A percentile compares a stretch with the other conserved stretches of the same genome.
Evolutionary conservation across 2,888 invertebrate species (phyloP).

Genomic region (Barypeithes pellucidus): DNA sequence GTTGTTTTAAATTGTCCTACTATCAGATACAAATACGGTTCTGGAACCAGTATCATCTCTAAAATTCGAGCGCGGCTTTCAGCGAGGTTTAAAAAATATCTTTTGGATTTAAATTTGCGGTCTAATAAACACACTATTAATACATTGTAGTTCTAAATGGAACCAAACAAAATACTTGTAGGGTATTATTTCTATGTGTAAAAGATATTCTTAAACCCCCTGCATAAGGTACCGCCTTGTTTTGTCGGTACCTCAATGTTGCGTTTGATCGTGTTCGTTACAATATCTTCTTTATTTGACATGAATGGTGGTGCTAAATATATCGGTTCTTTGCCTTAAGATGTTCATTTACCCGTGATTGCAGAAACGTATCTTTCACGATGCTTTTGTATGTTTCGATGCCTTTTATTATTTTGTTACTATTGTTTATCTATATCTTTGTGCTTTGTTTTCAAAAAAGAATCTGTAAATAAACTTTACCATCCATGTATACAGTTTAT

Average conservation of each 20-base stretch:
- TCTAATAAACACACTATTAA: conserved; percentile 42
- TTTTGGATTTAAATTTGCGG: conserved; percentile 52
- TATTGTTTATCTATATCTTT: background rate
- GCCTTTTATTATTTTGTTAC: background rate
- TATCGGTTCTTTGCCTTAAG: conserved; percentile 36
- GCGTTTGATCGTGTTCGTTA: conserved; percentile 28
- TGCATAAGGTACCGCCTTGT: conserved; percentile 38
- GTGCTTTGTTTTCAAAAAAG: background rate
- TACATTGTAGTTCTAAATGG: conserved; percentile 26
- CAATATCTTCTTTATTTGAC: conserved; percentile 27
- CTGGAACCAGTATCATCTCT: background rate
- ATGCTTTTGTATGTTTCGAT: background rate
- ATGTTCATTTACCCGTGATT: conserved; percentile 51
- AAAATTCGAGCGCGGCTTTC: conserved; percentile 13
- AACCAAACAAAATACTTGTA: conserved; percentile 16
- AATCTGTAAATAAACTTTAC: background rate
- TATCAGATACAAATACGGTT: background rate
- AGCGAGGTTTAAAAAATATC: conserved; percentile 17
- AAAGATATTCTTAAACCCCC: conserved; percentile 42
- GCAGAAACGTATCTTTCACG: conserved; percentile 10
- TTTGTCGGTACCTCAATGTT: conserved; percentile 41
- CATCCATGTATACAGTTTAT: background rate
- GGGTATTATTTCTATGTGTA: conserved; percentile 45
- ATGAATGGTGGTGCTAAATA: conserved; percentile 44
- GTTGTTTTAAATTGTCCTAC: too few species aligned